Evolutionary conservation across 2,888 invertebrate genomes (phyloP).

Genomic region (Phyto melanocephala): DNA sequence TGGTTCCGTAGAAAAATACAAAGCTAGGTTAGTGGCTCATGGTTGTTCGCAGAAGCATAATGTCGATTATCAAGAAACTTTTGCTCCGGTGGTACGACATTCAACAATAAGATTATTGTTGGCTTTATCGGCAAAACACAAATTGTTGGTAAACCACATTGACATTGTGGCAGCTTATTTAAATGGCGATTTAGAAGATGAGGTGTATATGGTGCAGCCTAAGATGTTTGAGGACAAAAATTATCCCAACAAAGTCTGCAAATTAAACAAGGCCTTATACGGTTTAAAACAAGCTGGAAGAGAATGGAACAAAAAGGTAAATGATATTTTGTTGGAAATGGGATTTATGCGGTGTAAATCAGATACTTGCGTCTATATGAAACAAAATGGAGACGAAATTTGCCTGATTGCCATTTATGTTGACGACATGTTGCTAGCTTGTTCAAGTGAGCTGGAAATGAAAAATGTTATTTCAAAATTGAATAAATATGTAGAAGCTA

Average conservation of each 20-base stretch:
- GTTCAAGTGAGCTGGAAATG: neutral
- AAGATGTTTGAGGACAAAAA: too few species aligned
- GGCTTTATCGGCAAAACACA: constrained; percentile 21
- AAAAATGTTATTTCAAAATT: constrained; percentile 8
- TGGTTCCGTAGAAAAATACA: neutral
- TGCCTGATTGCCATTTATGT: constrained; percentile 38
- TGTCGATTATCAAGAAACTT: neutral
- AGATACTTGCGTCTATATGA: constrained; percentile 36
- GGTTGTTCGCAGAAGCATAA: neutral
- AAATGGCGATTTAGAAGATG: constrained; percentile 51
- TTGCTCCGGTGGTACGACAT: neutral
- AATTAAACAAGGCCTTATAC: too few species aligned
- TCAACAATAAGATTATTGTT: constrained; percentile 25
- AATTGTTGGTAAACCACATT: constrained; percentile 31
- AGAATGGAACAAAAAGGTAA: too few species aligned
- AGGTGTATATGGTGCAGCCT: constrained; percentile 44
- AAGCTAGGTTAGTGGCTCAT: constrained; percentile 13
- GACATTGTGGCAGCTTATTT: constrained; percentile 48
- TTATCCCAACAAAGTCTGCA: too few species aligned
- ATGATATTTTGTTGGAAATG: neutral
- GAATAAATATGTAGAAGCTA: constrained; percentile 37
- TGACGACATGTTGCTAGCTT: constrained; percentile 48
- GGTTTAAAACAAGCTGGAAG: too few species aligned
- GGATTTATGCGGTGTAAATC: constrained; percentile 31
- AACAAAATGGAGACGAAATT: neutral